Conservation (phyloP, 2,113 vertebrate species). For the Petroica traversi region DNA sequence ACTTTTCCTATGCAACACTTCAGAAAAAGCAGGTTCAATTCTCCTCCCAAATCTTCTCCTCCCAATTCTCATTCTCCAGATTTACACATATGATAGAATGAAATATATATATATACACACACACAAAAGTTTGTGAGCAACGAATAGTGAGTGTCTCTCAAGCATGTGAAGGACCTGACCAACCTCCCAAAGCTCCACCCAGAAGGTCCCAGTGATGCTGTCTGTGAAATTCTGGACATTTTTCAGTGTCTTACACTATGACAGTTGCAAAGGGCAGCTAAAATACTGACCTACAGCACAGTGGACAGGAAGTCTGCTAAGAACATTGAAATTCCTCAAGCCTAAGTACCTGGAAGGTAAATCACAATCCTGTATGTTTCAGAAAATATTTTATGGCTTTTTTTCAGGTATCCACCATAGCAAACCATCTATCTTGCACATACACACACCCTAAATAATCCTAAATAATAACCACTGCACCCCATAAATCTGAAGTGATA, state of each 20-base stretch:
- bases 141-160: background rate
- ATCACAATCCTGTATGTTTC: background rate
- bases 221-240: background rate
- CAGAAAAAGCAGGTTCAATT: background rate
- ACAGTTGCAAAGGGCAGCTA: background rate
- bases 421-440: background rate
- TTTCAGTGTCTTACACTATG: background rate
- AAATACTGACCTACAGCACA: background rate
- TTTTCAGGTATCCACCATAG: background rate
- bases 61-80: background rate
- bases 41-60: background rate
- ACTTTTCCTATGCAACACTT: background rate
- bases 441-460: fast-evolving
- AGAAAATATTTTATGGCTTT: background rate
- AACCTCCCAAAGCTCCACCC: background rate
- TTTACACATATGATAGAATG: background rate
- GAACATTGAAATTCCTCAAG: background rate
- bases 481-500: background rate
- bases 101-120: fast-evolving
- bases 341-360: background rate
- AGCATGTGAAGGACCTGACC: background rate
- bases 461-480: background rate
- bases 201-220: background rate
- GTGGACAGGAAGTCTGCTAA: background rate
- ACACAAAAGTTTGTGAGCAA: background rate